A percentile compares a stretch with the other conserved stretches of the same genome.
Evolutionary conservation across 2,888 invertebrate genomes (phyloP).

Genomic region (Timandra comae): DNA sequence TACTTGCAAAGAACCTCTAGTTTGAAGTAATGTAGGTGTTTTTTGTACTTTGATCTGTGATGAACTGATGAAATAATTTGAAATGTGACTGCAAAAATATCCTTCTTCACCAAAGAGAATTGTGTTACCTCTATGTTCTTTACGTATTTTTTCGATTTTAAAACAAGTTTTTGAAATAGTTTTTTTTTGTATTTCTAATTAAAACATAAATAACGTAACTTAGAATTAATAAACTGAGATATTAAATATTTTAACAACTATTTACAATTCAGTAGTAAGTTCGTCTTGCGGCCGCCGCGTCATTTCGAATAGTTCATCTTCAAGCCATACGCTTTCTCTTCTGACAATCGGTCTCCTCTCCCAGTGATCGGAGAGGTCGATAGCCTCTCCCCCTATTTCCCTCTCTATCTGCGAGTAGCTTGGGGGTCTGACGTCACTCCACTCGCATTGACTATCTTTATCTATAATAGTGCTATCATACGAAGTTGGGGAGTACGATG

Average conservation of each 20-base stretch:
- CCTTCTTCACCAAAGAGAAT: too few species aligned
- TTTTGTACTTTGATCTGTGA: too few species aligned
- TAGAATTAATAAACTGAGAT: too few species aligned
- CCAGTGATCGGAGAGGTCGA: slow-evolving; percentile 67
- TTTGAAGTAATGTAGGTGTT: too few species aligned
- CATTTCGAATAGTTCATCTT: slow-evolving; percentile 88
- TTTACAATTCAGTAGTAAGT: slow-evolving; percentile 88
- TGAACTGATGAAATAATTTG: too few species aligned
- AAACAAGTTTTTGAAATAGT: too few species aligned
- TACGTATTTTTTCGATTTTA: too few species aligned
- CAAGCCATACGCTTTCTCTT: slow-evolving; percentile 80
- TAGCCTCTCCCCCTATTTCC: slow-evolving; percentile 55
- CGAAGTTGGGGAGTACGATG: slow-evolving; percentile 70
- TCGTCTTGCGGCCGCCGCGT: slow-evolving; percentile 92
- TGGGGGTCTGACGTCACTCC: slow-evolving; percentile 75
- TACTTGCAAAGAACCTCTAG: too few species aligned
- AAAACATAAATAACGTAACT: not conserved
- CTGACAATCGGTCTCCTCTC: slow-evolving; percentile 67
- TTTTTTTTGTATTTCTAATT: slow-evolving; percentile 3
- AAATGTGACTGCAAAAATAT: too few species aligned
- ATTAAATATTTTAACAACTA: slow-evolving; percentile 4
- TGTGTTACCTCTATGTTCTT: too few species aligned
- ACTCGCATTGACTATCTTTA: slow-evolving; percentile 69
- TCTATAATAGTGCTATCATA: slow-evolving; percentile 64
- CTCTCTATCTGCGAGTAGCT: slow-evolving; percentile 67